These are phyloP conservation scores for Triplophysa rosa DNA, from an alignment of 2,113 vertebrate species.

Conservation along the genomic window DNA sequence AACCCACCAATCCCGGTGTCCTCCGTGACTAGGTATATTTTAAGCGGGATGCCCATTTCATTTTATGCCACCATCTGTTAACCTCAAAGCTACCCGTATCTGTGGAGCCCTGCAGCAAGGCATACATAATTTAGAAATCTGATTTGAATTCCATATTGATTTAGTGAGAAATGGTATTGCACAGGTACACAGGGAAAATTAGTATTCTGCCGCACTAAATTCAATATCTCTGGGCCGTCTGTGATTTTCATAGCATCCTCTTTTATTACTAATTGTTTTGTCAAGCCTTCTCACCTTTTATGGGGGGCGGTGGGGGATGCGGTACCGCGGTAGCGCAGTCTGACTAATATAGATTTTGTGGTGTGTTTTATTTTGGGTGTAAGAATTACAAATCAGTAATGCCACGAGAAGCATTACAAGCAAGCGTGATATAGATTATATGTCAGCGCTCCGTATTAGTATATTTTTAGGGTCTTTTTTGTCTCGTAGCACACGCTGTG, in stretches of 20 bases:
- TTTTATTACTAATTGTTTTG: conserved; percentile 36
- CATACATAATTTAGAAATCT: conserved; percentile 66
- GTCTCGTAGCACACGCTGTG: not conserved
- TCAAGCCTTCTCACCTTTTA: conserved; percentile 35
- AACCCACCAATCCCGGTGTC: conserved; percentile 67
- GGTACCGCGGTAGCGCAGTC: not conserved
- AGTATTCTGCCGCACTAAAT: conserved; percentile 40
- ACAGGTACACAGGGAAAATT: conserved; percentile 39
- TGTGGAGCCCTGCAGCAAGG: conserved; percentile 59
- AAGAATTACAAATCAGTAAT: conserved; percentile 1
- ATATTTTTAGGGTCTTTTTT: conserved; percentile 29
- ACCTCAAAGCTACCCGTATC: conserved; percentile 69
- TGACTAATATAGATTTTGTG: conserved; percentile 19
- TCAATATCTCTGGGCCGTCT: conserved; percentile 38
- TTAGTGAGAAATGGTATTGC: conserved; percentile 43
- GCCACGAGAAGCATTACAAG: conserved; percentile 3
- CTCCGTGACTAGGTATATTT: conserved; percentile 68
- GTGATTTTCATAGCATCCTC: conserved; percentile 6
- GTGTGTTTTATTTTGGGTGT: not conserved
- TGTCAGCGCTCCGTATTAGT: conserved; percentile 20
- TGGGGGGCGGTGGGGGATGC: conserved; percentile 1
- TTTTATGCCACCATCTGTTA: conserved; percentile 77
- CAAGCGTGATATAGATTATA: conserved; percentile 1
- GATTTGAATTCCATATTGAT: conserved; percentile 63
- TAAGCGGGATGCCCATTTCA: conserved; percentile 68